Conservation (phyloP, 2,113 vertebrate species). For the Channa argus region DNA sequence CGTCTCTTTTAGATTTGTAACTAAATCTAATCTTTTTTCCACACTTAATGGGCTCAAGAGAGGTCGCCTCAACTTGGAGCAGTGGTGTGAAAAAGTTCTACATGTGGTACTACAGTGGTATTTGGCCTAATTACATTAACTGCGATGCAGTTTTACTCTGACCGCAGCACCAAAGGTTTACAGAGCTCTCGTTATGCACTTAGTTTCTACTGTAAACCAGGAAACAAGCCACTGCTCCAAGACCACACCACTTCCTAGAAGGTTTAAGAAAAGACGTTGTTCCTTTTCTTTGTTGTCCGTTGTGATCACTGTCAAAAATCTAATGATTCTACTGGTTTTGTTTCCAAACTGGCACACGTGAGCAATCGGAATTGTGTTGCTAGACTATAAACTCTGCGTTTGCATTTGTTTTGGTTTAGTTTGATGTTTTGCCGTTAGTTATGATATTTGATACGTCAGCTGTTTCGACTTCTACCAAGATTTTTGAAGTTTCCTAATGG, state of each 20-base stretch:
- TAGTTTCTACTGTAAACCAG: slow-evolving; percentile 74
- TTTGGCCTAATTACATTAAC: slow-evolving; percentile 71
- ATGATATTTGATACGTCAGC: slow-evolving; percentile 17
- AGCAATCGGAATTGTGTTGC: slow-evolving; percentile 31
- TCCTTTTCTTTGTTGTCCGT: slow-evolving; percentile 55
- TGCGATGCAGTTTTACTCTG: slow-evolving; percentile 58
- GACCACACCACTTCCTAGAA: slow-evolving; percentile 70
- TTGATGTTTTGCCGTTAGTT: slow-evolving; percentile 8
- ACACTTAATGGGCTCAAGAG: not conserved
- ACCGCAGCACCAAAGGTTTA: slow-evolving; percentile 77
- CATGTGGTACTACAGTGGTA: slow-evolving; percentile 49
- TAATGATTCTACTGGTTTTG: not conserved
- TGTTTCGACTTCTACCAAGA: slow-evolving; percentile 5
- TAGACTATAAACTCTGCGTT: slow-evolving; percentile 34
- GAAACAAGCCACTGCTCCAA: slow-evolving; percentile 66
- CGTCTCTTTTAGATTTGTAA: no score
- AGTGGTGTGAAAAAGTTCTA: slow-evolving; percentile 53
- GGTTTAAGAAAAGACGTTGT: slow-evolving; percentile 34
- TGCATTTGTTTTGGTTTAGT: slow-evolving; percentile 31
- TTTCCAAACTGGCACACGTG: slow-evolving; percentile 29
- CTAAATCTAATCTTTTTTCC: no score
- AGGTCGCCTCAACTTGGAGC: slow-evolving; percentile 34
- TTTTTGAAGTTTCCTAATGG: not conserved
- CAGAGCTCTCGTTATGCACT: slow-evolving; percentile 76
- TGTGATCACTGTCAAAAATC: slow-evolving; percentile 55